Percentiles rank a stretch among this genome's conserved stretches.
Evolutionary conservation across 2,888 invertebrate genomes (phyloP).

Genomic region (Sthenelais limicola): DNA sequence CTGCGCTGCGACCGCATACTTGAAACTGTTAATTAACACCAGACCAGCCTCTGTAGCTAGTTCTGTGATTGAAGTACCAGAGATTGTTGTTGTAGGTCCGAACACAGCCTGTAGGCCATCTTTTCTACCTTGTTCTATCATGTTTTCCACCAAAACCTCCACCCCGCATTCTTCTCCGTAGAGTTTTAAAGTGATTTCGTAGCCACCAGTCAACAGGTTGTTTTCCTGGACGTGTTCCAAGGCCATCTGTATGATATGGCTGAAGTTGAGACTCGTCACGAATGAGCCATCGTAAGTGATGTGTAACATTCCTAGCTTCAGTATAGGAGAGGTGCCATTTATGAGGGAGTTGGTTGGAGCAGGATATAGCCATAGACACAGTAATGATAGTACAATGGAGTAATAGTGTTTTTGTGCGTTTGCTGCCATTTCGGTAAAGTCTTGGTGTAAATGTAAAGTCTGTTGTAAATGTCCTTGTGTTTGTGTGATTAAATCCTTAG

Average conservation of each 20-base stretch:
- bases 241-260: slow-evolving; percentile 5
- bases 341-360: too few species aligned
- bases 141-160: not conserved
- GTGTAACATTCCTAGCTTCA: too few species aligned
- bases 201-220: not conserved
- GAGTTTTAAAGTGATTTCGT: not conserved
- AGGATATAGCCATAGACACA: too few species aligned
- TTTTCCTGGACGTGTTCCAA: not conserved
- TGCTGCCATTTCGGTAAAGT: too few species aligned
- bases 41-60: not conserved
- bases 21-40: slow-evolving; percentile 4
- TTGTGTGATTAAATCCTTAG: too few species aligned
- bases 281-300: slow-evolving; percentile 31
- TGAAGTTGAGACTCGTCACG: slow-evolving; percentile 20
- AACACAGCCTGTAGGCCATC: slow-evolving; percentile 1
- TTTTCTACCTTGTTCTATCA: not conserved
- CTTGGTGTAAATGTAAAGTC: too few species aligned
- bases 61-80: slow-evolving; percentile 5
- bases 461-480: too few species aligned
- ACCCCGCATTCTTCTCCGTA: not conserved
- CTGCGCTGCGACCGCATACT: not conserved
- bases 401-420: too few species aligned
- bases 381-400: too few species aligned
- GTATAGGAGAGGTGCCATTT: too few species aligned
- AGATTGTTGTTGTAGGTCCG: not conserved